A percentile compares a stretch with the other conserved stretches of the same genome.
Conservation (phyloP, 2,113 vertebrate genomes). For the Salvelinus fontinalis region DNA sequence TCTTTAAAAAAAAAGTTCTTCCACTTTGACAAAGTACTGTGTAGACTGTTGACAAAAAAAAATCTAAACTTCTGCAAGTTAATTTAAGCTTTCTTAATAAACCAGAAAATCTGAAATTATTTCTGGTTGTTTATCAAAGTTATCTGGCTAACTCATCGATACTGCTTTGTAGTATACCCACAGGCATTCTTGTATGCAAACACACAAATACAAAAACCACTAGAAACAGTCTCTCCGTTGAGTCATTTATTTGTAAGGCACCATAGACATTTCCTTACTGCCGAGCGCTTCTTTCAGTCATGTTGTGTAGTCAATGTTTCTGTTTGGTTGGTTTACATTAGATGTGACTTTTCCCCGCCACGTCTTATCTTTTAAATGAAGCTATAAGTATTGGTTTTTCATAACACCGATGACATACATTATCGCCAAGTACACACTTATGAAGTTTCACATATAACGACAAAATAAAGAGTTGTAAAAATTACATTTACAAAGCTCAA, state of each 20-base stretch:
- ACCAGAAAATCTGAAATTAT: no score
- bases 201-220: conserved; percentile 48
- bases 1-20: no score
- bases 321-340: conserved; percentile 60
- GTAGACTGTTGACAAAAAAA: no score
- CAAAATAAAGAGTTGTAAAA: conserved; percentile 75
- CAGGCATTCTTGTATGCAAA: no score
- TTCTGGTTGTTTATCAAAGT: no score
- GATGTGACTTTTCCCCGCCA: neutral
- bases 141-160: no score
- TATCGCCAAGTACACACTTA: conserved; percentile 71
- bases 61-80: no score
- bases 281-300: conserved; percentile 73
- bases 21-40: no score
- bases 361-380: conserved; percentile 65
- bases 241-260: conserved; percentile 79
- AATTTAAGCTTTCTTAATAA: no score
- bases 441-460: conserved; percentile 74
- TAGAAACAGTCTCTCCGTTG: conserved; percentile 42
- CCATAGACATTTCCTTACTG: conserved; percentile 79
- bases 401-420: conserved; percentile 67
- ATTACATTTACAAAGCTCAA: conserved; percentile 73
- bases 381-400: conserved; percentile 59
- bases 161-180: no score
- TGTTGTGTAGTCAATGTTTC: conserved; percentile 68